Evolutionary conservation across 1,140 invertebrate species (phyloP).

Genomic region (Trinorchestia longiramus): DNA sequence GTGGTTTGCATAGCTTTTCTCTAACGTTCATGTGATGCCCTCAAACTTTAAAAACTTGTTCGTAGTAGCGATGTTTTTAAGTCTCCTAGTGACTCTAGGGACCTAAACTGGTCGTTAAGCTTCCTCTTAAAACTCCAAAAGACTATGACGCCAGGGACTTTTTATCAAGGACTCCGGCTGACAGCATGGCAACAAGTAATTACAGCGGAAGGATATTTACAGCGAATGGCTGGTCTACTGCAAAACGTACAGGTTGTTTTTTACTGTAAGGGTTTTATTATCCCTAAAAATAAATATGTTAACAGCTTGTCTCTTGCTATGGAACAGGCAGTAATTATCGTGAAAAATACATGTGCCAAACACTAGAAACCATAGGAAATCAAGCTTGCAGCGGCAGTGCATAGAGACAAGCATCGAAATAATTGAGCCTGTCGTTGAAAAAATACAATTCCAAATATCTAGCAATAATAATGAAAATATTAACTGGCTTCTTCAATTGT

Average conservation of each 20-base stretch:
- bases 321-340: not conserved
- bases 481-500: not conserved
- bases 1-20: not conserved
- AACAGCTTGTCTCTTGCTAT: not conserved
- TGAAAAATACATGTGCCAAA: not conserved
- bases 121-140: not conserved
- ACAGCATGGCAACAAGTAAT: not conserved
- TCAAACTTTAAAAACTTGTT: not conserved
- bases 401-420: not conserved
- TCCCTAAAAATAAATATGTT: not conserved
- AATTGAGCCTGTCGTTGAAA: not conserved
- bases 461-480: not conserved
- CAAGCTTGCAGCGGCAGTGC: not conserved
- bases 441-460: not conserved
- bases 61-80: not conserved
- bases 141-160: not conserved
- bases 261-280: not conserved
- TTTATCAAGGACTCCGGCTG: not conserved
- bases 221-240: not conserved
- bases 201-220: not conserved
- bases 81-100: not conserved
- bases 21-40: not conserved
- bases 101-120: not conserved
- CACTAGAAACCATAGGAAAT: not conserved
- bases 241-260: not conserved